These are phyloP conservation scores for Timandra comae DNA, from an alignment of 2,888 invertebrate species.

Conservation along the genomic window DNA sequence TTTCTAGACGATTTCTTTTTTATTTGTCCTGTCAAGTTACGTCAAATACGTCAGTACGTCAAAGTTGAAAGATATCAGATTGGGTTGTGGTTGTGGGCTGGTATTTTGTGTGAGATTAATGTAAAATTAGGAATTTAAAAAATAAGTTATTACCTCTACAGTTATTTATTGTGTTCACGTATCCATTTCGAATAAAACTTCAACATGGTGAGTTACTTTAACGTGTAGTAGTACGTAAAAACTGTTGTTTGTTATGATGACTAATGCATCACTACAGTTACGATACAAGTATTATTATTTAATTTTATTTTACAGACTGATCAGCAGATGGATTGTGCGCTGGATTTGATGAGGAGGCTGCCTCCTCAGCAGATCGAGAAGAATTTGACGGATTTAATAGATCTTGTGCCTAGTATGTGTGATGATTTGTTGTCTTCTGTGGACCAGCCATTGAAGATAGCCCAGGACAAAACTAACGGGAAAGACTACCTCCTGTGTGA, in stretches of 20 bases:
- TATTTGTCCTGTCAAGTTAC: conserved; percentile 29
- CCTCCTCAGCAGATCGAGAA: conserved; percentile 99
- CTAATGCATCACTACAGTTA: conserved; percentile 64
- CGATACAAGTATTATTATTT: conserved; percentile 33
- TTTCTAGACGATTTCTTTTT: no score
- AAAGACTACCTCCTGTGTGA: conserved; percentile 99
- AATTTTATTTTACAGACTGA: conserved; percentile 81
- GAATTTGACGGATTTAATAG: conserved; percentile 97
- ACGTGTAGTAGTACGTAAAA: conserved; percentile 11
- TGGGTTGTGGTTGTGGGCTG: conserved; percentile 38
- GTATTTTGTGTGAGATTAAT: no score
- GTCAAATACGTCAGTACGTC: conserved; percentile 22
- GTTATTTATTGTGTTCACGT: no score
- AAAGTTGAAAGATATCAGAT: conserved; percentile 33
- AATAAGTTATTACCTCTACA: no score
- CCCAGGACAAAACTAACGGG: conserved; percentile 94
- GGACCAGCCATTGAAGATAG: conserved; percentile 98
- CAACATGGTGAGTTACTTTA: conserved; percentile 39
- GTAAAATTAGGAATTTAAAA: no score
- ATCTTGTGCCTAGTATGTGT: conserved; percentile 95
- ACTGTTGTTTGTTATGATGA: conserved; percentile 61
- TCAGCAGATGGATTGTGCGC: conserved; percentile 98
- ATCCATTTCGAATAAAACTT: conserved; percentile 15
- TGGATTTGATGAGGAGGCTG: conserved; percentile 98
- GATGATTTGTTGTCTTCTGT: conserved; percentile 98